phyloP scores from a whole-genome alignment of 2,888 invertebrate species.

The Iselma pallidipennis region DNA sequence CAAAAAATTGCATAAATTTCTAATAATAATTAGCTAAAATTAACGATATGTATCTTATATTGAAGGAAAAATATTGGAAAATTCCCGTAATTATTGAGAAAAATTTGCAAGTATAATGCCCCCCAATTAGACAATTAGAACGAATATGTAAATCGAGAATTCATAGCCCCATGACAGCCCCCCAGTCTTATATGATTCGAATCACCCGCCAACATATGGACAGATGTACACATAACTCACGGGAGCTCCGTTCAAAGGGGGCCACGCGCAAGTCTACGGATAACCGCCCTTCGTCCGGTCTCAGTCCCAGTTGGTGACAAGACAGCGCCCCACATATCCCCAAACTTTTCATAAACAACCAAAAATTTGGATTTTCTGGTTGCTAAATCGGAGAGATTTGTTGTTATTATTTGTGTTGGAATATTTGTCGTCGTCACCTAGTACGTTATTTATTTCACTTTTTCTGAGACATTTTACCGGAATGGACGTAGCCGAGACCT shows the following conservation, averaged over 20 bases:
- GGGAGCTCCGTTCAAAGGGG: slow-evolving; percentile 50
- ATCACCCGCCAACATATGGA: slow-evolving; percentile 33
- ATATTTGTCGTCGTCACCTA: not conserved
- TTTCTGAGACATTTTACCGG: slow-evolving; percentile 5
- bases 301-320: slow-evolving; percentile 57
- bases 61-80: no score
- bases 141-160: no score
- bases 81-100: no score
- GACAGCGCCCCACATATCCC: slow-evolving; percentile 56
- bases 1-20: no score
- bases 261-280: slow-evolving; percentile 53
- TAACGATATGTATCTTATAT: no score
- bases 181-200: slow-evolving; percentile 35
- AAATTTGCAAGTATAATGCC: no score
- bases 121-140: no score
- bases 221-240: slow-evolving; percentile 31
- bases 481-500: slow-evolving; percentile 51
- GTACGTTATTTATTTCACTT: not conserved
- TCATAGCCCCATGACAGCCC: slow-evolving; percentile 19
- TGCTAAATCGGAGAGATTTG: slow-evolving; percentile 29
- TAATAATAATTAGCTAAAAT: no score
- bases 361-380: slow-evolving; percentile 23
- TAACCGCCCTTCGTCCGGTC: slow-evolving; percentile 51
- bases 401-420: slow-evolving; percentile 31
- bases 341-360: slow-evolving; percentile 8